Evolutionary conservation across 1,140 invertebrate genomes (phyloP).

Genomic region (Formica exsecta): DNA sequence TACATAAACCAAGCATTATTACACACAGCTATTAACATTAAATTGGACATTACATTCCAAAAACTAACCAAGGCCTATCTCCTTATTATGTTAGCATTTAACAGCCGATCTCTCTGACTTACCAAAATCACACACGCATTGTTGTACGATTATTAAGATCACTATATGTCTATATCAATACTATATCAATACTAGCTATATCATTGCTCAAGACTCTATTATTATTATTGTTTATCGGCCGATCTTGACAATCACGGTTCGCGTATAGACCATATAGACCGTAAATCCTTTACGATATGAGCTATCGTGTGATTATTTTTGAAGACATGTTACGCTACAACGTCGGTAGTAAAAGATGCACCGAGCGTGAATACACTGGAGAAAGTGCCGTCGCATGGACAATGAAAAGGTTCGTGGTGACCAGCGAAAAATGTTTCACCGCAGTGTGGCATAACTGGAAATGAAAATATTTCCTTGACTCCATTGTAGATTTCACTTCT

Average conservation of each 20-base stretch:
- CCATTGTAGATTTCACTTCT: constrained; percentile 26
- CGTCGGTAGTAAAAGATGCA: constrained; percentile 9
- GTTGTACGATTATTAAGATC: not conserved
- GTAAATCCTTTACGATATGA: not conserved
- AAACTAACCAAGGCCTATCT: not conserved
- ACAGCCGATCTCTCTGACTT: not conserved
- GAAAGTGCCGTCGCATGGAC: constrained; percentile 45
- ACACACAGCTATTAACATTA: not conserved
- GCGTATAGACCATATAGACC: not conserved
- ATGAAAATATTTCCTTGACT: constrained; percentile 20
- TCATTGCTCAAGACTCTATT: not conserved
- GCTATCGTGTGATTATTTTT: not conserved
- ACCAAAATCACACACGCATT: not conserved
- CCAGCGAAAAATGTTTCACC: constrained; percentile 4
- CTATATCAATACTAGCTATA: too few species aligned
- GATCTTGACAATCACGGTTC: not conserved
- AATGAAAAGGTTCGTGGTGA: constrained; percentile 12
- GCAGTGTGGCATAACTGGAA: constrained; percentile 18
- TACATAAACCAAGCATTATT: not conserved
- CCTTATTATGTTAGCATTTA: not conserved
- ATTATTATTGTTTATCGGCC: not conserved
- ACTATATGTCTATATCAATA: not conserved
- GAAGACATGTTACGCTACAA: not conserved
- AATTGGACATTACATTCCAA: not conserved
- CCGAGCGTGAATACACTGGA: constrained; percentile 34